phyloP scores from a whole-genome alignment of 2,113 vertebrate genomes.

The Epinephelus cyanopodus region DNA sequence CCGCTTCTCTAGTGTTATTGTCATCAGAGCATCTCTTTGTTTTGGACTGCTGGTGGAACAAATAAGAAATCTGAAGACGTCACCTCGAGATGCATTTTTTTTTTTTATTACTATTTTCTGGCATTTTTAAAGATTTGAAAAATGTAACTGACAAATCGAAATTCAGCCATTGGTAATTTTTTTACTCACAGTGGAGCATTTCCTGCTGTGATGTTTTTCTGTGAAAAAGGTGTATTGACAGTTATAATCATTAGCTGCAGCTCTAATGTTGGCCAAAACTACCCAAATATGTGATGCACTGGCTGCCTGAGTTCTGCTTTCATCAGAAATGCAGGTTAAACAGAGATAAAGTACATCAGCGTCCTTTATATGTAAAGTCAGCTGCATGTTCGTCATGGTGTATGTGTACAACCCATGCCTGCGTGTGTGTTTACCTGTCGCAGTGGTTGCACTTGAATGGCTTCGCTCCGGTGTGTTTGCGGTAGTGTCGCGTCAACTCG shows the following conservation, averaged over 20 bases:
- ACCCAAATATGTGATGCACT: background rate
- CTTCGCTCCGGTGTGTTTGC: conserved; percentile 97
- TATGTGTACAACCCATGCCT: too few species aligned
- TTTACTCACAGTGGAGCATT: background rate
- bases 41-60: background rate
- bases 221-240: background rate
- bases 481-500: conserved; percentile 96
- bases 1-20: too few species aligned
- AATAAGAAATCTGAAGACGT: background rate
- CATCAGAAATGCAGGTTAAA: background rate
- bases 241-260: background rate
- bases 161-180: background rate
- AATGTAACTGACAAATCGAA: background rate
- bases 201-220: background rate
- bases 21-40: background rate
- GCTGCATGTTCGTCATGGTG: background rate
- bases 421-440: conserved; percentile 87
- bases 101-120: too few species aligned
- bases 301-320: background rate
- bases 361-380: background rate
- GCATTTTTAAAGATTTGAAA: too few species aligned
- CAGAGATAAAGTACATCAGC: background rate
- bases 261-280: background rate
- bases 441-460: conserved; percentile 99
- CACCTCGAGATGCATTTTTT: too few species aligned